Conservation (phyloP, 2,113 vertebrate species). For the Macrotis lagotis region DNA sequence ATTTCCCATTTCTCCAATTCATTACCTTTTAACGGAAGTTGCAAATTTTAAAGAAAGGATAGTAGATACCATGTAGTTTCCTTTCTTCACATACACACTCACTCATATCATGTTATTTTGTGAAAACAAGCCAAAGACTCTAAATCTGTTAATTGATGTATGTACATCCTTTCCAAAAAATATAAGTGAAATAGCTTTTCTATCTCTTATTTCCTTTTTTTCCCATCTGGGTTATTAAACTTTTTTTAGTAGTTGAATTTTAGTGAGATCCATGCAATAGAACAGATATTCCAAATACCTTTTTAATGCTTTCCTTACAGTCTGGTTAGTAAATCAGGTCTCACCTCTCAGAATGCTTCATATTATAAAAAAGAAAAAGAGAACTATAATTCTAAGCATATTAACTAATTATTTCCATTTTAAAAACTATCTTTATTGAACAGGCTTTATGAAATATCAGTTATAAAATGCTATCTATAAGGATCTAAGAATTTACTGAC, state of each 20-base stretch:
- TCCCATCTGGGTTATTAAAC: slow-evolving; percentile 79
- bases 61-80: slow-evolving; percentile 75
- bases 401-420: slow-evolving; percentile 46
- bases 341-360: slow-evolving; percentile 36
- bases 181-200: slow-evolving; percentile 77
- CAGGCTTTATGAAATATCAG: slow-evolving; percentile 17
- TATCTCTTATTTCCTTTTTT: slow-evolving; percentile 79
- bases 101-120: slow-evolving; percentile 80
- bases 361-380: slow-evolving; percentile 26
- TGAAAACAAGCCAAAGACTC: slow-evolving; percentile 80
- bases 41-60: slow-evolving; percentile 78
- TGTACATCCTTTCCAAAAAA: slow-evolving; percentile 78
- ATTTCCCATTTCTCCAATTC: slow-evolving; percentile 74
- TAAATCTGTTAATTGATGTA: slow-evolving; percentile 82
- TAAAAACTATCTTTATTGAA: slow-evolving; percentile 47
- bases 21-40: slow-evolving; percentile 77
- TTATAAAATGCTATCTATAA: slow-evolving; percentile 5
- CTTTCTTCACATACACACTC: slow-evolving; percentile 70
- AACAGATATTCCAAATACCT: slow-evolving; percentile 62
- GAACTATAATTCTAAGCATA: slow-evolving; percentile 38
- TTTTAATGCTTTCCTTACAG: slow-evolving; percentile 61
- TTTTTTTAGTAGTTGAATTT: slow-evolving; percentile 76
- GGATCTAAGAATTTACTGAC: background rate
- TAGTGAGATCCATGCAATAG: slow-evolving; percentile 72
- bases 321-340: slow-evolving; percentile 50